Evolutionary conservation across 2,888 invertebrate species (phyloP), one percentile per base, ranked within the genome.

Genomic region (Punctoribates punctum): DNA sequence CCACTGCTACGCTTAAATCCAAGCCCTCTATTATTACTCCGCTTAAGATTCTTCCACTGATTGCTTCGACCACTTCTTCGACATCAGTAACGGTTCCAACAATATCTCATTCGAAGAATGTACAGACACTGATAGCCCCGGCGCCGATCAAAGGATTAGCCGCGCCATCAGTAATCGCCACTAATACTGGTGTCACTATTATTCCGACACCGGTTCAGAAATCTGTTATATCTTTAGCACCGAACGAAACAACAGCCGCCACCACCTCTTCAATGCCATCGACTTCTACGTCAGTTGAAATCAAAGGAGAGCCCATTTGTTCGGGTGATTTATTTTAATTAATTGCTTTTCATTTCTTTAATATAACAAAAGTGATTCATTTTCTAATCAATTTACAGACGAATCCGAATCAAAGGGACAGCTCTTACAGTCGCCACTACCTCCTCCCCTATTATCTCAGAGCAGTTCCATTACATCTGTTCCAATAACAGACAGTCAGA

Each of bases 31-130:
- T 72, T 3, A 38, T 72, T 5, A 67, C 67, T 11, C 72, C 72
- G 0, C 27, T 72, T 0, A 72, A 72, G 25, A 46, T 72, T 15
- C 46, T 72, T 72, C 72, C 72, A 25, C 9, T 72, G 46, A 72
- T 72, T 23, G 25, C 72, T 42, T 72, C 72, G 17, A 72, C 72
- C 15, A 42, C 72, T 25, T 13, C 46, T 25, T 48, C 72, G 17
- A 17, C 72, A 6, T 20, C 62, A 29, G 13, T 70, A 11, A 48
- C 72, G 4, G 72, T 72, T 27, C 48, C 72, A 23, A 72, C 72
- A 46, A 48, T 72, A 67, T 67, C 67, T 17, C 29, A 67, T 42
- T 67, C 67, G n/a, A 67, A 67, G 42, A 67, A 67, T 20, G 67
- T 67, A 9, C 67, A 67, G 6, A 67, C 67, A 25, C 20, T 48